Base-by-base conservation (phyloP, 2,888 invertebrate species). In the Deilephila elpenor region DNA sequence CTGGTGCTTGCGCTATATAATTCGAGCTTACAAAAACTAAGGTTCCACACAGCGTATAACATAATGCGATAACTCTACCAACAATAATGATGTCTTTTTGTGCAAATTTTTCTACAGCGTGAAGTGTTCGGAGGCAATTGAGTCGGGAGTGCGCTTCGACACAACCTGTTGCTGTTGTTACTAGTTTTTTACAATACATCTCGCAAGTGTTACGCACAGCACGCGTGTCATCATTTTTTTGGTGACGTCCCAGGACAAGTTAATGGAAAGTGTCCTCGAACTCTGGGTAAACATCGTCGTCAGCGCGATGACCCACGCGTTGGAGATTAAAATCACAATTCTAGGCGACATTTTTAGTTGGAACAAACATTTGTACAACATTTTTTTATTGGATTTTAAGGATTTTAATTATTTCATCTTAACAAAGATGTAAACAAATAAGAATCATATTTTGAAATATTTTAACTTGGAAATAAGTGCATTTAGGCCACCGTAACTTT, bases 101-200 rank as follows among this genome's bases (percentile, higher is more conserved):
- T 67, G 14, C 37, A 67, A 44, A 37, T n/a, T 62, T 17, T 34
- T 67, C 25, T 67, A 17, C 25, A 29, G 67, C 51, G 29, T 25
- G 67, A 20, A 25, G 44, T 44, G 44, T 51, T 56, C 56, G n/a
- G 67, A n/a, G 20, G 67, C 51, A 67, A 67, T 67, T 51, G 25
- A 67, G 44, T 67, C 20, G 20, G 20, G 67, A 17, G 44, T 44
- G 44, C 11, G 44, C 11, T 5, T 32, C 25, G 67, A 67, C 25
- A 67, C 25, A 62, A 62, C 62, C 67, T 25, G 67, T 51, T 44
- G 44, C 14, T 44, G 19, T 17, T 51, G 51, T 51, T 25, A 67
- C 67, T 51, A 44, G 67, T 67, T 67, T 67, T 67, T 67, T 67
- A 51, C 44, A 44, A n/a, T 44, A 67, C 44, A 25, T 67, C 67